Conservation (phyloP, 2,797 vertebrate genomes). For the Denticeps clupeoides region DNA sequence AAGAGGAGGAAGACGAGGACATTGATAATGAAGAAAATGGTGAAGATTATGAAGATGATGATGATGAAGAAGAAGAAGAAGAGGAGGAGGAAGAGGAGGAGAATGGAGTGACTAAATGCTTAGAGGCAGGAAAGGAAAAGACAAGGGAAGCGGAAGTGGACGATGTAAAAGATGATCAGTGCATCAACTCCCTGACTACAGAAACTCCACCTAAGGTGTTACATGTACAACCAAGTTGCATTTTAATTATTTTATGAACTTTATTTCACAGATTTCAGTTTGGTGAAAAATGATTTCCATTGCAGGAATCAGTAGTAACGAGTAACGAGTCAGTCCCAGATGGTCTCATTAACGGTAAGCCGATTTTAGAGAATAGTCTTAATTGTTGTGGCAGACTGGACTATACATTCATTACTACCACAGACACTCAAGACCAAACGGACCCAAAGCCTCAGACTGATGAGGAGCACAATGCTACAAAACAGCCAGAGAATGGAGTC, state of each 20-base stretch:
- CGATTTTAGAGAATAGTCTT: not conserved
- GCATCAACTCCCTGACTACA: no score
- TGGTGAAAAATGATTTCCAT: slow-evolving; percentile 12
- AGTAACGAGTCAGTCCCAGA: slow-evolving; percentile 25
- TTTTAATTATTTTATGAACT: no score
- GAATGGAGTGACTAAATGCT: fast-evolving
- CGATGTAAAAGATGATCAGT: slow-evolving; percentile 5
- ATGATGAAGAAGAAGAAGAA: fast-evolving
- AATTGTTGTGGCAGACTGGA: not conserved
- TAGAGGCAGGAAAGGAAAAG: fast-evolving
- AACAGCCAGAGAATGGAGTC: slow-evolving; percentile 32
- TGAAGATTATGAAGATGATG: fast-evolving
- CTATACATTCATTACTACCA: slow-evolving; percentile 4
- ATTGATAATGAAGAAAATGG: not conserved
- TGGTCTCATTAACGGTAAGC: slow-evolving; percentile 31
- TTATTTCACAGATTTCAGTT: no score
- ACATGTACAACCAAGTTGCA: no score
- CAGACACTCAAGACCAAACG: slow-evolving; percentile 21
- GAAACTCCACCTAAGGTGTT: no score
- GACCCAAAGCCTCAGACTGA: slow-evolving; percentile 9
- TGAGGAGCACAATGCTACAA: not conserved
- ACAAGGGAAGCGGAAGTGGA: not conserved
- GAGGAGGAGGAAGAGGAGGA: fast-evolving
- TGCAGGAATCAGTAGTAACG: slow-evolving; percentile 29
- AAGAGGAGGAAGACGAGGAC: slow-evolving; percentile 6